Evolutionary conservation across 2,888 invertebrate species (phyloP).

Genomic region (Zhengitettix transpicula): DNA sequence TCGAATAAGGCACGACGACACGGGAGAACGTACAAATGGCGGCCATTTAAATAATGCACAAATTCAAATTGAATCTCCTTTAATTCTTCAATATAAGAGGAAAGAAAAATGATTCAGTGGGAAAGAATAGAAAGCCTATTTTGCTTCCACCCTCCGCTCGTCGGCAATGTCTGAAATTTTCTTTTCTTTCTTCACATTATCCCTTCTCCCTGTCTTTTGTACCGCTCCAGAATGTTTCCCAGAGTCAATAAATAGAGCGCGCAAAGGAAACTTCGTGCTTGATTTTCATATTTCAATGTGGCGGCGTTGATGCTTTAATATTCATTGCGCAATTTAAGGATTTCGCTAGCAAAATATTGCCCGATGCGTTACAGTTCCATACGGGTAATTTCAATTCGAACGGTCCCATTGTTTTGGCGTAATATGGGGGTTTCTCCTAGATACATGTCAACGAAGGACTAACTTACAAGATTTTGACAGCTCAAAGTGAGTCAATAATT

Average conservation of each 20-base stretch:
- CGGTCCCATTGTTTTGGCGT: too few species aligned
- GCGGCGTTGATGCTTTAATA: too few species aligned
- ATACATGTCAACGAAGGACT: too few species aligned
- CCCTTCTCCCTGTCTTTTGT: neutral
- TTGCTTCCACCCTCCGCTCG: neutral
- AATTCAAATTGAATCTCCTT: conserved; percentile 11
- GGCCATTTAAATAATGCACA: conserved; percentile 11
- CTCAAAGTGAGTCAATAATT: too few species aligned
- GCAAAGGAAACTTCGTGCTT: neutral
- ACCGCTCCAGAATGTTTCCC: neutral
- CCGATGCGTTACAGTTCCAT: too few species aligned
- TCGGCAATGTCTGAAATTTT: neutral
- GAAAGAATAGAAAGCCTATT: conserved; percentile 1
- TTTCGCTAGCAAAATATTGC: too few species aligned
- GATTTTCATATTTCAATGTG: neutral
- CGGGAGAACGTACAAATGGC: neutral
- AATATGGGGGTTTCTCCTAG: too few species aligned
- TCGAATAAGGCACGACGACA: neutral
- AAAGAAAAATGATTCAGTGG: conserved; percentile 1
- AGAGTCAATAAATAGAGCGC: conserved; percentile 1
- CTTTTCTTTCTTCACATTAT: neutral
- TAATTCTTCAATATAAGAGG: conserved; percentile 4
- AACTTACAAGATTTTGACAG: too few species aligned
- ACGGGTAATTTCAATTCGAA: too few species aligned
- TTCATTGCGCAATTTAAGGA: too few species aligned